Percentiles rank a stretch among this genome's conserved stretches.
Conservation (phyloP, 1,140 invertebrate genomes). For the Parapsyche elsis region DNA sequence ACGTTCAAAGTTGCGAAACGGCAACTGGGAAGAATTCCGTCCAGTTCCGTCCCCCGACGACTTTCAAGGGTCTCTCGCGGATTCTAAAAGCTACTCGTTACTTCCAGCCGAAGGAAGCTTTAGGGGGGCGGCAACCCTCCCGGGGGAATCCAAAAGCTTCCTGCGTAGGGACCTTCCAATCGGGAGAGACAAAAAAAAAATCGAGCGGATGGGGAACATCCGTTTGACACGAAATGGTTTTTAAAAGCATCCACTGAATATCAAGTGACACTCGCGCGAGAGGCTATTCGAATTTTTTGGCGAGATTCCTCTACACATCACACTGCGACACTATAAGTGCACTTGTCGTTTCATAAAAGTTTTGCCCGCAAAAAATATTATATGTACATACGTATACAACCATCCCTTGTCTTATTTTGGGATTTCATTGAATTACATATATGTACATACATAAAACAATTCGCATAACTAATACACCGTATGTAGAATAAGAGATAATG, state of each 20-base stretch:
- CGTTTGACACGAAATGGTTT: constrained; percentile 39
- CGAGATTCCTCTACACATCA: neutral
- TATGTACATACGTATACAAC: too few species aligned
- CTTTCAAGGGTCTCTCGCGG: neutral
- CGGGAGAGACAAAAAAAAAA: constrained; percentile 24
- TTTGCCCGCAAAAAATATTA: too few species aligned
- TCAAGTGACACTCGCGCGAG: constrained; percentile 8
- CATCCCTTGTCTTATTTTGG: too few species aligned
- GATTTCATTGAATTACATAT: too few species aligned
- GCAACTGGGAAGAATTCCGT: neutral
- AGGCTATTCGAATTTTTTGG: neutral
- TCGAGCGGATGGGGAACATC: constrained; percentile 21
- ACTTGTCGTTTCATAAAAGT: neutral
- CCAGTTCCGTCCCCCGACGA: neutral
- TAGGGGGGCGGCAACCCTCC: neutral
- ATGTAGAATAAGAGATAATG: too few species aligned
- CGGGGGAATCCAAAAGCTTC: neutral
- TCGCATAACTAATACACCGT: too few species aligned
- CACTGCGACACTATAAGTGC: neutral
- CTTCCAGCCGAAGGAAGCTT: neutral
- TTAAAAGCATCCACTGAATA: constrained; percentile 32
- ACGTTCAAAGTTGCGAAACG: constrained; percentile 15
- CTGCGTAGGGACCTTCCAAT: neutral
- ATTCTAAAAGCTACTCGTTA: constrained; percentile 25
- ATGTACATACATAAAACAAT: neutral